A percentile compares a stretch with the other conserved stretches of the same genome.
Conservation (phyloP, 2,113 vertebrate species). For the Atlantisia rogersi region DNA sequence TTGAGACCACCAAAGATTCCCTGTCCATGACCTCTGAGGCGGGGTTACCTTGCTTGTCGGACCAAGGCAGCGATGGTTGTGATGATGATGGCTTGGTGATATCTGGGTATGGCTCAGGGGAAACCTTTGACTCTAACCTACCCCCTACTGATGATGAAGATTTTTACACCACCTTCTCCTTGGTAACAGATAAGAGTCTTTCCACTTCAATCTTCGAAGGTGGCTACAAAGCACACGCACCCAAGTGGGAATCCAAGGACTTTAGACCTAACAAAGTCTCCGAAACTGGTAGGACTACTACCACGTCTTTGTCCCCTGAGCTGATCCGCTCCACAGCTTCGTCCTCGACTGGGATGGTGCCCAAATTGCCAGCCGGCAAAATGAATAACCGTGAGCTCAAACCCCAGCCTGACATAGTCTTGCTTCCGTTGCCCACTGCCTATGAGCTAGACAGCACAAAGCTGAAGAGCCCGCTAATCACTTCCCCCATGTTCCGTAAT, state of each 20-base stretch:
- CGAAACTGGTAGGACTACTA: slow-evolving; percentile 95
- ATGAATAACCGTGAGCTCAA: slow-evolving; percentile 97
- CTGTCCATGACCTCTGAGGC: slow-evolving; percentile 99
- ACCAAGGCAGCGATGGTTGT: slow-evolving; percentile 99
- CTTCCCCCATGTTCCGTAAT: slow-evolving; percentile 99
- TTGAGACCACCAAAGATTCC: slow-evolving; percentile 99
- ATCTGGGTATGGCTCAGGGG: slow-evolving; percentile 99
- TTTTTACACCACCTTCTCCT: slow-evolving; percentile 99
- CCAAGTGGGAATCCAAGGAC: slow-evolving; percentile 99
- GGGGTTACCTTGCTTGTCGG: slow-evolving; percentile 99
- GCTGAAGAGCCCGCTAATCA: slow-evolving; percentile 98
- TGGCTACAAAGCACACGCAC: slow-evolving; percentile 97
- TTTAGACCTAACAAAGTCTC: slow-evolving; percentile 98
- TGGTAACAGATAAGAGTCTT: slow-evolving; percentile 99
- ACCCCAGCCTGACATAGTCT: slow-evolving; percentile 96
- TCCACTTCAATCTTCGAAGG: slow-evolving; percentile 98
- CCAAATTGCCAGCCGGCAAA: slow-evolving; percentile 96
- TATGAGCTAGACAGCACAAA: slow-evolving; percentile 99
- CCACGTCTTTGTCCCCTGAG: slow-evolving; percentile 93
- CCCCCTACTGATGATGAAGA: slow-evolving; percentile 99
- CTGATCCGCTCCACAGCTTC: slow-evolving; percentile 97
- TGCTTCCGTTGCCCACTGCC: slow-evolving; percentile 99
- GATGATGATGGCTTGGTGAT: slow-evolving; percentile 99
- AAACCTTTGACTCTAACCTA: slow-evolving; percentile 99
- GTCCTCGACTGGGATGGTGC: slow-evolving; percentile 91